These are phyloP conservation scores for Silurus glanis DNA, from an alignment of 2,113 vertebrate species.

Conservation along the genomic window DNA sequence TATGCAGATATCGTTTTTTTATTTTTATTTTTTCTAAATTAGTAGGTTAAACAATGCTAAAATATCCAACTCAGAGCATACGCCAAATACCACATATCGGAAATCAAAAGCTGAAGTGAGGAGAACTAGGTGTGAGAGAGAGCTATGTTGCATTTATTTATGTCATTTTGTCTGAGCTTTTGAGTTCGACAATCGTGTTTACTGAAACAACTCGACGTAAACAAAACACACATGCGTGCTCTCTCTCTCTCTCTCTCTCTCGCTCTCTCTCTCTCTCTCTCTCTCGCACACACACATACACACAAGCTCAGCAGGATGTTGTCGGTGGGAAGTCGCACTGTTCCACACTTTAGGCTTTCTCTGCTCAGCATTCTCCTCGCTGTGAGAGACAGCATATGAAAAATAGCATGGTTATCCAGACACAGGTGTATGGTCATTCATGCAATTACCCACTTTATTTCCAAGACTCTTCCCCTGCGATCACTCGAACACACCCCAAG, in stretches of 20 bases:
- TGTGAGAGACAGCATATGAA: neutral
- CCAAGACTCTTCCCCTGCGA: neutral
- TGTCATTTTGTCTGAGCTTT: neutral
- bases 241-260: too few relatives aligned
- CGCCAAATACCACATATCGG: too few relatives aligned
- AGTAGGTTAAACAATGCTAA: too few relatives aligned
- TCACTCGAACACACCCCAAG: neutral
- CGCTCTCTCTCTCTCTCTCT: too few relatives aligned
- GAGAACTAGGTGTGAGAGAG: neutral
- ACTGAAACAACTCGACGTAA: neutral
- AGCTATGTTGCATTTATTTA: neutral
- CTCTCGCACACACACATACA: neutral
- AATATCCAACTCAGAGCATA: too few relatives aligned
- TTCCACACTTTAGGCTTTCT: neutral
- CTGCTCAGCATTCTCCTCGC: neutral
- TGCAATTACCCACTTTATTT: neutral
- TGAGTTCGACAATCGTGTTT: neutral
- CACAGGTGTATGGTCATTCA: neutral
- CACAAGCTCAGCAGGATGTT: neutral
- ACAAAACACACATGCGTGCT: neutral
- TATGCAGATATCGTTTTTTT: too few relatives aligned
- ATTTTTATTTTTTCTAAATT: too few relatives aligned
- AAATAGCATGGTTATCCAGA: neutral
- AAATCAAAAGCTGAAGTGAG: neutral
- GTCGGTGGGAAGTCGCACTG: neutral